Evolutionary conservation across 1,140 invertebrate genomes (phyloP).

Genomic region (Platorchestia sp.): DNA sequence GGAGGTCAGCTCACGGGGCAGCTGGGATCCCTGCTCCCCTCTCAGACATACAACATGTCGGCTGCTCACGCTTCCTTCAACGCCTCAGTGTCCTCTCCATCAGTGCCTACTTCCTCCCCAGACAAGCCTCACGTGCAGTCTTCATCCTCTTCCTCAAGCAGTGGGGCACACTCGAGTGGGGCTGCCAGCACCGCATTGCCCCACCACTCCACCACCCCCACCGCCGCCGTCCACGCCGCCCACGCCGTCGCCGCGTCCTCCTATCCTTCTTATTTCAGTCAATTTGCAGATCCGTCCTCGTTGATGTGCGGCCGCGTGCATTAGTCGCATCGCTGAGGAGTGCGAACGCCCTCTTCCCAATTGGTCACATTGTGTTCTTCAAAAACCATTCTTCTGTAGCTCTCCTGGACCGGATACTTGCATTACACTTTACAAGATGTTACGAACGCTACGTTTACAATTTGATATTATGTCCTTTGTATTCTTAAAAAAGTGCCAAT

Average conservation of each 20-base stretch:
- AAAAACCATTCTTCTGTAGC: not conserved
- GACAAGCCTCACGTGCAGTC: slow-evolving; percentile 60
- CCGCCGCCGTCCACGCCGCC: slow-evolving; percentile 10
- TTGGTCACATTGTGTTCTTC: not conserved
- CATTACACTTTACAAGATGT: not conserved
- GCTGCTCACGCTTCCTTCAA: slow-evolving; percentile 60
- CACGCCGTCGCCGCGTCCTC: slow-evolving; percentile 56
- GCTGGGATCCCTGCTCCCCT: slow-evolving; percentile 59
- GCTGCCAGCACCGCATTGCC: not conserved
- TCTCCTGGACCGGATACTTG: not conserved
- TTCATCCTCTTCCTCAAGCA: slow-evolving; percentile 25
- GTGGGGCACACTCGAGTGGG: not conserved
- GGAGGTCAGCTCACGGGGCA: slow-evolving; percentile 59
- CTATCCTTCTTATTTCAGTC: slow-evolving; percentile 65
- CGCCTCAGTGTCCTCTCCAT: slow-evolving; percentile 21
- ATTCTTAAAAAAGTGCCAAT: not conserved
- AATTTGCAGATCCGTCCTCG: slow-evolving; percentile 64
- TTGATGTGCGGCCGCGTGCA: slow-evolving; percentile 65
- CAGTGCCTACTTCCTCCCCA: slow-evolving; percentile 53
- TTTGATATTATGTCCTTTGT: not conserved
- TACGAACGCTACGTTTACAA: not conserved
- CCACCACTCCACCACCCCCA: slow-evolving; percentile 24
- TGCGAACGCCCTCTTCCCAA: not conserved
- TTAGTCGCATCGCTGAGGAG: slow-evolving; percentile 42
- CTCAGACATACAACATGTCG: slow-evolving; percentile 65